A percentile compares a stretch with the other conserved stretches of the same genome.
Conservation (phyloP, 2,113 vertebrate genomes). For the Otolemur garnettii region DNA sequence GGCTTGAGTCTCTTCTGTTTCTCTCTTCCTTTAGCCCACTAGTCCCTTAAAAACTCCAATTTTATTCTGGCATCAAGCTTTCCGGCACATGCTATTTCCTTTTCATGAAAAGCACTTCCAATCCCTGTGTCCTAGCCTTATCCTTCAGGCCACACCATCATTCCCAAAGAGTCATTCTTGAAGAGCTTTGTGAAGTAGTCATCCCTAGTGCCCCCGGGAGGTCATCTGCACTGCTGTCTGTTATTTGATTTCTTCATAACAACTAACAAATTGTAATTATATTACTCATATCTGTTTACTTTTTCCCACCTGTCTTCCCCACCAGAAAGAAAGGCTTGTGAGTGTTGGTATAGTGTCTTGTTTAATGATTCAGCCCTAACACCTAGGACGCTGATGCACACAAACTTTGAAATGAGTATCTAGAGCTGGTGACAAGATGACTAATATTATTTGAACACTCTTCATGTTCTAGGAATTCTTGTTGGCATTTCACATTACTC, state of each 20-base stretch:
- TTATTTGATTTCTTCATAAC: not conserved
- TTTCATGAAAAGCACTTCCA: not conserved
- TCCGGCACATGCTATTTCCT: not conserved
- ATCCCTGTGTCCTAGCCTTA: not conserved
- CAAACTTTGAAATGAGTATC: not conserved
- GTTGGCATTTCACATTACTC: slow-evolving; percentile 17
- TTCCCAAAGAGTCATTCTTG: not conserved
- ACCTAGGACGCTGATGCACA: not conserved
- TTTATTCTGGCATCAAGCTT: not conserved
- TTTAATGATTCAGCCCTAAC: not conserved
- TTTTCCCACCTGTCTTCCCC: not conserved
- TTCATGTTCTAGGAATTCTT: not conserved
- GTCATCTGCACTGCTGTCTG: not conserved
- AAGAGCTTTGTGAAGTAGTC: not conserved
- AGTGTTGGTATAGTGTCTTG: not conserved
- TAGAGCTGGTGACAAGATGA: not conserved
- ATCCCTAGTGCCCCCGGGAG: not conserved
- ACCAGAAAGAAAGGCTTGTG: not conserved
- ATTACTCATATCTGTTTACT: not conserved
- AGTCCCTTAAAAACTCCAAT: not conserved
- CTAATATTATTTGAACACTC: not conserved
- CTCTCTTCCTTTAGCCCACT: not conserved
- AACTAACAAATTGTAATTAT: not conserved
- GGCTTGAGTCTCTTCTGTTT: not conserved
- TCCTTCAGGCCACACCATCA: not conserved